phyloP scores from a whole-genome alignment of 92 coral and sea anemone species.

The Parazoanthus atlanticus region DNA sequence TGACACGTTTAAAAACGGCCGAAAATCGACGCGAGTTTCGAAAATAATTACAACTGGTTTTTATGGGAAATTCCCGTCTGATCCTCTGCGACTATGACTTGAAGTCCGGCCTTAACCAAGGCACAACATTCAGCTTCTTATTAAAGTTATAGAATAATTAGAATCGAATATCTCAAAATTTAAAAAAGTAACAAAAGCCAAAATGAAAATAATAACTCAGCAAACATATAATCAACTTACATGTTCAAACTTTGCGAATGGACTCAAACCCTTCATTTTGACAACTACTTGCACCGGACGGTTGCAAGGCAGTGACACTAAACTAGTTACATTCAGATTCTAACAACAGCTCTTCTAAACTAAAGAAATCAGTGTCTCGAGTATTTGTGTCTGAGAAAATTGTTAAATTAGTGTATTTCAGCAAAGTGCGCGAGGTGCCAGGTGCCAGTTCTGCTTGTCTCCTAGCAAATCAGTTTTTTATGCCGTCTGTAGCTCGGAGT shows the following conservation, averaged over 20 bases:
- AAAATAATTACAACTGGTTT: neutral
- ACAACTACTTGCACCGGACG: neutral
- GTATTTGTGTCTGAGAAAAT: neutral
- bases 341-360: neutral
- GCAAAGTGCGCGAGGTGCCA: constrained; percentile 4
- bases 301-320: neutral
- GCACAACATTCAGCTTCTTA: no score
- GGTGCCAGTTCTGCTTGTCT: neutral
- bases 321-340: neutral
- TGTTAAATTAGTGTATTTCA: constrained; percentile 12
- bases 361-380: no score
- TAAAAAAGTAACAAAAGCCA: no score
- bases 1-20: neutral
- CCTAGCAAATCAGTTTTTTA: neutral
- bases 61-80: no score
- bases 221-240: neutral
- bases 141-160: no score
- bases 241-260: neutral
- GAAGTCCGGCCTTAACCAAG: neutral
- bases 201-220: no score
- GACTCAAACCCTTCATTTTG: neutral
- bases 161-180: no score
- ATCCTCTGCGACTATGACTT: no score
- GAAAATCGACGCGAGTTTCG: neutral
- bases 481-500: neutral